phyloP scores from a whole-genome alignment of 2,113 vertebrate genomes.

The Coturnix japonica region DNA sequence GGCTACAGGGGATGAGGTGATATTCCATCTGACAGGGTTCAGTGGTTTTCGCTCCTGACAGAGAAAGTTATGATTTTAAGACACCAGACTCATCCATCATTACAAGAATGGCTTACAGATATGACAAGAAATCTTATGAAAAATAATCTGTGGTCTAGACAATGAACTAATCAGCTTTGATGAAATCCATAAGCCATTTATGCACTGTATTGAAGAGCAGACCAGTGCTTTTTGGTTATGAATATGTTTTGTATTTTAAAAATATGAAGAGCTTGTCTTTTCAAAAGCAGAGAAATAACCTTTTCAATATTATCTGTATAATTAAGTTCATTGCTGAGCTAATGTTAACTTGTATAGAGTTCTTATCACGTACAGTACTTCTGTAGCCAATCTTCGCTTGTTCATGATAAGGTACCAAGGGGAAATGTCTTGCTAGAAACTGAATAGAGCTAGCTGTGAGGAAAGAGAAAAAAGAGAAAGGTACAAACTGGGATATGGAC shows the following conservation, averaged over 20 bases:
- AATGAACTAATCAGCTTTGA: conserved; percentile 53
- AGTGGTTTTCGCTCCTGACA: conserved; percentile 43
- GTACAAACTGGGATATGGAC: fast-evolving
- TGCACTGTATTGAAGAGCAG: background rate
- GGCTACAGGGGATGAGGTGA: background rate
- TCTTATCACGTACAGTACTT: background rate
- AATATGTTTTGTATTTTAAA: background rate
- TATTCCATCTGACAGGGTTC: conserved; percentile 61
- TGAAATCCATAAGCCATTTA: conserved; percentile 57
- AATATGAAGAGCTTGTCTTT: background rate
- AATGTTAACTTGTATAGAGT: background rate
- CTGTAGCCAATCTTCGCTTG: conserved; percentile 13
- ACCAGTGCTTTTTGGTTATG: background rate
- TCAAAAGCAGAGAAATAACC: conserved; percentile 11
- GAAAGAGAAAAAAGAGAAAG: background rate
- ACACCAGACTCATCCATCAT: conserved; percentile 55
- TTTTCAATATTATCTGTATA: conserved; percentile 25
- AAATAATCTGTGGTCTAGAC: conserved; percentile 56
- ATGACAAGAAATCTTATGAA: conserved; percentile 57
- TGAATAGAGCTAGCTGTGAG: background rate
- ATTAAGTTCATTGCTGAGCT: conserved; percentile 25
- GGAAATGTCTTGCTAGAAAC: background rate
- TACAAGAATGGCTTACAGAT: conserved; percentile 23
- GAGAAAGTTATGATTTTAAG: conserved; percentile 56
- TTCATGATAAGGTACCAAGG: conserved; percentile 1